phyloP scores from a whole-genome alignment of 2,113 vertebrate genomes.

The Archilochus colubris region DNA sequence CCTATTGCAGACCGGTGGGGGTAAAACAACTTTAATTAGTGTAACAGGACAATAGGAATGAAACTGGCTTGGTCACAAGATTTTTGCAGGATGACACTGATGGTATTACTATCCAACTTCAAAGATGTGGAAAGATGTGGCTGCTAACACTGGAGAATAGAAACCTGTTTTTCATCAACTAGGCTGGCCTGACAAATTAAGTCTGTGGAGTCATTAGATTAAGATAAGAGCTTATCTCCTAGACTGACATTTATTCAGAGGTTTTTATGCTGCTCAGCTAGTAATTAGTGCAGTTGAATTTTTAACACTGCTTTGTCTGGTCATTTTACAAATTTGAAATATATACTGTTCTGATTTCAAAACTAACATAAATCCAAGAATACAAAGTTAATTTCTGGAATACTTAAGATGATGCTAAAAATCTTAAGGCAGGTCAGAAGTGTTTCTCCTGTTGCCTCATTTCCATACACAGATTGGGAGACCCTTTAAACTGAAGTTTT shows the following conservation, averaged over 20 bases:
- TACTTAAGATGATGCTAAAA: constrained; percentile 54
- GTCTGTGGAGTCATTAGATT: constrained; percentile 96
- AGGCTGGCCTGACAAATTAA: constrained; percentile 97
- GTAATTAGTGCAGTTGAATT: constrained; percentile 93
- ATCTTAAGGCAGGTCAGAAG: constrained; percentile 41
- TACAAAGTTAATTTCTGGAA: constrained; percentile 51
- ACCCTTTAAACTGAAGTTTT: constrained; percentile 43
- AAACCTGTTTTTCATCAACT: constrained; percentile 86
- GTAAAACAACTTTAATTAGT: constrained; percentile 77
- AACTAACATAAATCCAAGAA: constrained; percentile 16
- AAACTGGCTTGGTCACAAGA: constrained; percentile 83
- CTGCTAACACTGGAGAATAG: constrained; percentile 88
- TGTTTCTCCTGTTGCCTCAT: constrained; percentile 54
- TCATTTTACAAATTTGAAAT: constrained; percentile 70
- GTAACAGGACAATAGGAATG: constrained; percentile 82
- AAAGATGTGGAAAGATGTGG: constrained; percentile 90
- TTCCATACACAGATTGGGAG: constrained; percentile 44
- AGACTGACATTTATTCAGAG: constrained; percentile 94
- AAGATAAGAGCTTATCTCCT: constrained; percentile 98
- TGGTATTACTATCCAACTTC: constrained; percentile 81
- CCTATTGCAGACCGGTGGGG: constrained; percentile 62
- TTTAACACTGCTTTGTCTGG: constrained; percentile 83
- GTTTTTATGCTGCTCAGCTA: constrained; percentile 89
- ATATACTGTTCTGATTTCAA: constrained; percentile 45
- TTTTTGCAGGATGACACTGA: constrained; percentile 84